These are phyloP conservation scores for Tortrix viridana DNA, from an alignment of 2,888 invertebrate genomes.

Conservation along the genomic window DNA sequence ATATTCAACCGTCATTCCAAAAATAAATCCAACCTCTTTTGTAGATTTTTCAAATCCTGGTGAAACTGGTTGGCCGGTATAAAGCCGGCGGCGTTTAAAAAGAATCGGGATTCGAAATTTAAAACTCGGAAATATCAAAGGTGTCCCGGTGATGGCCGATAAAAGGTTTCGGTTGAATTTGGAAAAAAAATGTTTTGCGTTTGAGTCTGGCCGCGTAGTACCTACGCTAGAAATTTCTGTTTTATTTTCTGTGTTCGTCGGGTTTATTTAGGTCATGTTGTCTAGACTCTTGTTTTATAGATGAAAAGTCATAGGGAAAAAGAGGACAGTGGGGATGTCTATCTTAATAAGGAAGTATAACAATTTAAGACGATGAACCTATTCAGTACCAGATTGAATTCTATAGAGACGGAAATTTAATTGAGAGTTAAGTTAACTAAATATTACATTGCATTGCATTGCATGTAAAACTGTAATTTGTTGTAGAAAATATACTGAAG, in stretches of 20 bases:
- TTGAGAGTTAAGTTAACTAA: too few species aligned
- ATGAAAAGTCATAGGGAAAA: background rate
- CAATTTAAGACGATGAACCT: too few species aligned
- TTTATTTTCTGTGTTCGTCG: constrained; percentile 10
- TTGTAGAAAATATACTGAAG: too few species aligned
- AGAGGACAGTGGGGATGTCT: background rate
- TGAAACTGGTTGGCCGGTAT: constrained; percentile 21
- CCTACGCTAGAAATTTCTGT: constrained; percentile 20
- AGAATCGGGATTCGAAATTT: constrained; percentile 34
- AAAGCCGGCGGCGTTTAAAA: constrained; percentile 31
- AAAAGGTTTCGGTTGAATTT: constrained; percentile 32
- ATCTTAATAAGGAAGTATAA: too few species aligned
- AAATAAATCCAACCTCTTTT: constrained; percentile 25
- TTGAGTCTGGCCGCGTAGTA: constrained; percentile 32
- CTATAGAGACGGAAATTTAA: too few species aligned
- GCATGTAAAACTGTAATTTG: too few species aligned
- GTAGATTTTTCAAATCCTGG: constrained; percentile 26
- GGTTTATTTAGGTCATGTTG: constrained; percentile 1
- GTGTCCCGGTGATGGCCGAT: constrained; percentile 16
- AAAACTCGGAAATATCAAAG: constrained; percentile 37
- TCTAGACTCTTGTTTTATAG: background rate
- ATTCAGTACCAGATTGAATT: too few species aligned
- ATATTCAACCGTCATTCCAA: constrained; percentile 21
- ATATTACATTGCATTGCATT: too few species aligned
- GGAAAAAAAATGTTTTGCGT: constrained; percentile 31